Percentiles rank a stretch among this genome's conserved stretches.
Evolutionary conservation across 2,113 vertebrate genomes (phyloP).

Genomic region (Sander lucioperca): DNA sequence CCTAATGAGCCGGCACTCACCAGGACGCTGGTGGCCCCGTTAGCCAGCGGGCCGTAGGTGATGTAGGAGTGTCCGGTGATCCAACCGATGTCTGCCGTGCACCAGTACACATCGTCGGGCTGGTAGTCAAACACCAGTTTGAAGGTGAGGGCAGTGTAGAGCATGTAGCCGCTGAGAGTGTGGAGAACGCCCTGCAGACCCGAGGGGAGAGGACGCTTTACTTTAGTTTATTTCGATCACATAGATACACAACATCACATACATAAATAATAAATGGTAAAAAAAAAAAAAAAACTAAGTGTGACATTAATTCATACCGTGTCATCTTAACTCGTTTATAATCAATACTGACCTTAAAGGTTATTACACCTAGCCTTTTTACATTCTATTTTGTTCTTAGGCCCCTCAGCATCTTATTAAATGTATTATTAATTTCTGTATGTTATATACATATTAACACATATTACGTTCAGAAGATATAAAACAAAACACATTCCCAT

Average conservation of each 20-base stretch:
- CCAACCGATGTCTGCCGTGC: conserved; percentile 98
- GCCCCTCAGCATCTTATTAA: no score
- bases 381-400: no score
- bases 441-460: no score
- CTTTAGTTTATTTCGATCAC: no score
- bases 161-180: conserved; percentile 94
- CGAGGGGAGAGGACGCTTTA: neutral
- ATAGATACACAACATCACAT: no score
- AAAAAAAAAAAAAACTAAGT: neutral
- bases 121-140: conserved; percentile 97
- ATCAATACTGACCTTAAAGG: no score
- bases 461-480: no score
- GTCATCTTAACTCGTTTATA: no score
- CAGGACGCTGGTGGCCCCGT: conserved; percentile 93
- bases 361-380: no score
- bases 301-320: no score
- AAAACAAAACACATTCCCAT: no score
- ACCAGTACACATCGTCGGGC: conserved; percentile 94
- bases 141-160: conserved; percentile 93
- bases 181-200: conserved; percentile 92
- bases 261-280: neutral
- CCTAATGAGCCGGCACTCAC: conserved; percentile 80
- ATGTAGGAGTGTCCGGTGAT: conserved; percentile 98
- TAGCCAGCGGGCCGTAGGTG: conserved; percentile 94
- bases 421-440: no score